Conservation (phyloP, 2,113 vertebrate genomes). For the Lophius piscatorius region DNA sequence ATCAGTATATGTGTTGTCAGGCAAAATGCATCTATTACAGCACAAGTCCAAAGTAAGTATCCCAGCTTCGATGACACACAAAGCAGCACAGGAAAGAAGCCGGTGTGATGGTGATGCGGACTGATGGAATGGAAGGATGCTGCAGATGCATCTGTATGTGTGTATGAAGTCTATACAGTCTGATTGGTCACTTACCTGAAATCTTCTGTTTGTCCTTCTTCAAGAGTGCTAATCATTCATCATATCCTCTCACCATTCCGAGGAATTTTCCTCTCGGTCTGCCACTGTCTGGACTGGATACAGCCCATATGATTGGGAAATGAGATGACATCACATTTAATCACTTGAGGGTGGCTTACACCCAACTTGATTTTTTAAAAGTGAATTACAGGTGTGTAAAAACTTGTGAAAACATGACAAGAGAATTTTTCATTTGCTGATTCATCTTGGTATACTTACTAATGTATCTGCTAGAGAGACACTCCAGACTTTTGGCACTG, state of each 20-base stretch:
- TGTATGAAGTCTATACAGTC: neutral
- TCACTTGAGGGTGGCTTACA: slow-evolving; percentile 21
- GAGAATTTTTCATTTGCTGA: too few species aligned
- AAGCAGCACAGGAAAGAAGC: slow-evolving; percentile 37
- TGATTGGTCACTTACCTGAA: slow-evolving; percentile 49
- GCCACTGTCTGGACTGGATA: slow-evolving; percentile 50
- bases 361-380: too few species aligned
- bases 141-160: slow-evolving; percentile 39
- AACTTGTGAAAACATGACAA: too few species aligned
- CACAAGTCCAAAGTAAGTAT: too few species aligned
- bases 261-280: slow-evolving; percentile 39
- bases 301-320: slow-evolving; percentile 54
- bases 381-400: too few species aligned
- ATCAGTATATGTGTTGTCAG: slow-evolving; percentile 14
- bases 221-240: slow-evolving; percentile 4
- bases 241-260: slow-evolving; percentile 20
- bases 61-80: too few species aligned
- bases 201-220: slow-evolving; percentile 5
- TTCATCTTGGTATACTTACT: too few species aligned
- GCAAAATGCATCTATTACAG: too few species aligned
- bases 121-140: slow-evolving; percentile 21
- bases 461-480: too few species aligned
- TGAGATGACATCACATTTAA: slow-evolving; percentile 72
- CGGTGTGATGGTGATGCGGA: slow-evolving; percentile 33
- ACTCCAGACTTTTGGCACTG: too few species aligned